Conservation (phyloP, 2,888 invertebrate genomes). For the Cataglyphis altisquamis region DNA sequence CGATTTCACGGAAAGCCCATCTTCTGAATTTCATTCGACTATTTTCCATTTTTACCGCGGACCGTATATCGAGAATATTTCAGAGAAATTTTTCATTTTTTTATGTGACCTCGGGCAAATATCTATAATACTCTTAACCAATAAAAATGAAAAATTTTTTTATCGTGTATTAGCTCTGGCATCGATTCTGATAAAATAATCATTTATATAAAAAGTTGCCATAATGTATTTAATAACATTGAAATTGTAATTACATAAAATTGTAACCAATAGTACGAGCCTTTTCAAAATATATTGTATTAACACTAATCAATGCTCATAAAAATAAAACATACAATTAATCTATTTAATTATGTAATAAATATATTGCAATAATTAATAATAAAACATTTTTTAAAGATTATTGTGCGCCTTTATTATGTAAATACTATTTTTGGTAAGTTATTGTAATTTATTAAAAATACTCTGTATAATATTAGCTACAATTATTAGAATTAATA, state of each 20-base stretch:
- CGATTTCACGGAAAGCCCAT: slow-evolving; percentile 66
- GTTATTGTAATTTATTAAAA: background rate
- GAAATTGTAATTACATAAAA: background rate
- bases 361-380: background rate
- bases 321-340: background rate
- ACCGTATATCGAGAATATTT: slow-evolving; percentile 46
- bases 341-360: background rate
- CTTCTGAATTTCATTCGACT: slow-evolving; percentile 60
- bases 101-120: slow-evolving; percentile 6
- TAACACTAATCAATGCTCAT: background rate
- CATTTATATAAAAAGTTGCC: background rate
- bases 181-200: background rate
- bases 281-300: background rate
- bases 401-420: background rate
- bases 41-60: slow-evolving; percentile 49
- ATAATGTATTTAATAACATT: background rate
- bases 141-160: slow-evolving; percentile 19
- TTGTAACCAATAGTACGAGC: background rate
- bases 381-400: background rate
- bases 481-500: background rate
- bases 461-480: background rate
- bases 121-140: background rate
- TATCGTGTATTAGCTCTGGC: background rate
- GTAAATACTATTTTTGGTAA: background rate
- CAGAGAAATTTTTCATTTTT: slow-evolving; percentile 45